Percentiles rank a stretch among this genome's conserved stretches.
These are phyloP conservation scores for Pogoniulus pusillus DNA, from an alignment of 2,797 vertebrate species.

Conservation along the genomic window DNA sequence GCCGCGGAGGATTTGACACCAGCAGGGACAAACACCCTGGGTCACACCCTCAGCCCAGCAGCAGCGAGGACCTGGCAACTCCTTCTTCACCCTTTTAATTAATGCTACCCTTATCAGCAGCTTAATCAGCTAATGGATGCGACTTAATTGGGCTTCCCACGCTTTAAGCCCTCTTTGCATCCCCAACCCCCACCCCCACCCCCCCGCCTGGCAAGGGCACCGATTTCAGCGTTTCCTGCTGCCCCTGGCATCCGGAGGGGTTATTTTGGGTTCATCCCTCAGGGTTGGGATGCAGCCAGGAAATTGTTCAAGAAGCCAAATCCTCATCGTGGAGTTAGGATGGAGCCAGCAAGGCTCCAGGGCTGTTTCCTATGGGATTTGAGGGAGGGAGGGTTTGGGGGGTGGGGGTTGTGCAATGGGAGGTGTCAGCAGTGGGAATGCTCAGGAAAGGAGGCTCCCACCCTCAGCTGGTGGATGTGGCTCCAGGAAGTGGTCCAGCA, in stretches of 20 bases:
- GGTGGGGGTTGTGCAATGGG: too few species aligned
- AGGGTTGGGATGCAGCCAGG: neutral
- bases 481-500: neutral
- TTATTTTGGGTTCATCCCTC: neutral
- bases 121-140: constrained; percentile 22
- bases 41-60: accelerated
- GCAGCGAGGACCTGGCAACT: neutral
- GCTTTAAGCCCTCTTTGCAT: neutral
- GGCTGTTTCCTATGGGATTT: neutral
- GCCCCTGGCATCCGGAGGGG: neutral
- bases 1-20: neutral
- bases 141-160: constrained; percentile 2
- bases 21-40: neutral
- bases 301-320: neutral
- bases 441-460: neutral
- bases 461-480: neutral
- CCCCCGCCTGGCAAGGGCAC: neutral
- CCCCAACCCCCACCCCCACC: too few species aligned
- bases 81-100: constrained; percentile 35
- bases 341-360: neutral
- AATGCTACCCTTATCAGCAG: constrained; percentile 22
- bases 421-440: neutral
- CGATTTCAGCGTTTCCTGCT: neutral
- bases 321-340: neutral
- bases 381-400: too few species aligned